A percentile compares a stretch with the other conserved stretches of the same genome.
Evolutionary conservation across 1,140 invertebrate species (phyloP).

Genomic region (Drosophila sechellia): DNA sequence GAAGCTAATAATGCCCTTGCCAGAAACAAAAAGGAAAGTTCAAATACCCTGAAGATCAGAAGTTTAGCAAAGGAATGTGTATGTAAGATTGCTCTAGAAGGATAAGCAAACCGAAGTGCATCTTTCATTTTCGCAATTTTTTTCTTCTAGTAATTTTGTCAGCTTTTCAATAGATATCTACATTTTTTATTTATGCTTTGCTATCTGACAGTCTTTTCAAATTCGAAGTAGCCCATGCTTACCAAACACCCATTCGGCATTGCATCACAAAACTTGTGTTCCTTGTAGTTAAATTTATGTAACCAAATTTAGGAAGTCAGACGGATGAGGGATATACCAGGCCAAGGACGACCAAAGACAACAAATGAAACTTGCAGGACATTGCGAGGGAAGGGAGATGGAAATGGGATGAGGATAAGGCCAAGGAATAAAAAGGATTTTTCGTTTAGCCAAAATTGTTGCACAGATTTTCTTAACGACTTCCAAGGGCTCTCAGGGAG

Average conservation of each 20-base stretch:
- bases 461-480: slow-evolving; percentile 81
- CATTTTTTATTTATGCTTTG: too few relatives aligned
- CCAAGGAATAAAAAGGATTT: slow-evolving; percentile 46
- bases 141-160: too few relatives aligned
- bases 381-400: not conserved
- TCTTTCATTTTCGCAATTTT: not conserved
- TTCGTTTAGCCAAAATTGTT: slow-evolving; percentile 51
- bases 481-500: slow-evolving; percentile 36
- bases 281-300: slow-evolving; percentile 43
- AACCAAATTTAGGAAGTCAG: slow-evolving; percentile 21
- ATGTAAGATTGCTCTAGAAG: not conserved
- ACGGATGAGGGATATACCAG: slow-evolving; percentile 23
- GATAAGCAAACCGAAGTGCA: too few relatives aligned
- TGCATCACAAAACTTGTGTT: slow-evolving; percentile 30
- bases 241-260: slow-evolving; percentile 6
- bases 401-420: slow-evolving; percentile 29
- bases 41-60: slow-evolving; percentile 30
- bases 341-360: slow-evolving; percentile 3
- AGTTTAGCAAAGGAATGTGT: slow-evolving; percentile 6
- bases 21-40: slow-evolving; percentile 22
- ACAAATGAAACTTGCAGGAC: slow-evolving; percentile 8
- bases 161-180: too few relatives aligned
- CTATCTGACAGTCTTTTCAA: not conserved
- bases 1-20: slow-evolving; percentile 44
- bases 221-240: not conserved